A percentile compares a stretch with the other conserved stretches of the same genome.
These are phyloP conservation scores for Geodia barretti DNA, from an alignment of 37 sponge, comb jelly and placozoan genomes.

Conservation along the genomic window DNA sequence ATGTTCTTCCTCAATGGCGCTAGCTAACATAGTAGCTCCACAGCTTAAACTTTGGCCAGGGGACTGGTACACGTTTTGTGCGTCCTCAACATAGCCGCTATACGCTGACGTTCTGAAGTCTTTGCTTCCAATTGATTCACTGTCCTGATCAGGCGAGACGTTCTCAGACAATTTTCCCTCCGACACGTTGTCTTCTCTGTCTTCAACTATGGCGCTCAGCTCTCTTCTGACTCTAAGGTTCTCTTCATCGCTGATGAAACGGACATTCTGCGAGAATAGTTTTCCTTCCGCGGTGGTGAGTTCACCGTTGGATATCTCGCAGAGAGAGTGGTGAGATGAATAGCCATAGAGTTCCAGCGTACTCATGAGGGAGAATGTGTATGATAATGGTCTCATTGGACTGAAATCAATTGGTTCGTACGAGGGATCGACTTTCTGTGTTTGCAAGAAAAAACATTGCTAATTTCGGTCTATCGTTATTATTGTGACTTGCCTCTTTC, in stretches of 20 bases:
- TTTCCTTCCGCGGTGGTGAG: neutral
- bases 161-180: too few relatives aligned
- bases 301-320: neutral
- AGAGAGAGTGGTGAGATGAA: neutral
- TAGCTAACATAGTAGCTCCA: too few relatives aligned
- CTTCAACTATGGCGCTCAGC: neutral
- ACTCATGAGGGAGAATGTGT: neutral
- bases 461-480: too few relatives aligned
- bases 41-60: too few relatives aligned
- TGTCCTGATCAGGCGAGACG: too few relatives aligned
- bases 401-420: neutral
- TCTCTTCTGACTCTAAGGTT: neutral
- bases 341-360: neutral
- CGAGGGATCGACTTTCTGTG: neutral
- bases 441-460: too few relatives aligned
- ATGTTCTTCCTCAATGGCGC: too few relatives aligned
- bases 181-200: neutral
- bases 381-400: neutral
- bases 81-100: too few relatives aligned
- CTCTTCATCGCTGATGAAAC: too few relatives aligned
- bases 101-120: too few relatives aligned
- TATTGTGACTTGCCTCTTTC: neutral
- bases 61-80: too few relatives aligned
- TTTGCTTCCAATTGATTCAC: too few relatives aligned
- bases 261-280: neutral